These are phyloP conservation scores for Eupithecia pulchellata DNA, from an alignment of 2,888 invertebrate genomes.

Conservation along the genomic window DNA sequence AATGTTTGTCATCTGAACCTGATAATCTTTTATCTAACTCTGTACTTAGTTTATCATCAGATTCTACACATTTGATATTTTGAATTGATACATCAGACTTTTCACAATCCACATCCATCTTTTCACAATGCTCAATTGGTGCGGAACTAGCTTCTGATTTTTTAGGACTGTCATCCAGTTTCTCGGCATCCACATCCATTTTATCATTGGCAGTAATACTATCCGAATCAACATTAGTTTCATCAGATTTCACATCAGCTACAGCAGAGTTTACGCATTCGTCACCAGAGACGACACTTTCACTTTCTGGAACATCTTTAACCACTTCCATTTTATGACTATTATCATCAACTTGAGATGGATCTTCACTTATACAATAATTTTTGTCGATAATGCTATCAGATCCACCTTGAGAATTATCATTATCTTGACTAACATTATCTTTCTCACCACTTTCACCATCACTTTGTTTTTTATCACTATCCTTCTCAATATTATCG, in stretches of 20 bases:
- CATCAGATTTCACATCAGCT: slow-evolving; percentile 4
- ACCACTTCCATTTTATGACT: slow-evolving; percentile 5
- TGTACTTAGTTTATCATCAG: neutral
- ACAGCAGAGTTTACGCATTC: neutral
- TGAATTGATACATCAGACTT: neutral
- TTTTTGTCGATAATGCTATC: slow-evolving; percentile 12
- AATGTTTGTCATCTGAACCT: neutral
- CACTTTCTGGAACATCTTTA: neutral
- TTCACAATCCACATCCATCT: slow-evolving; percentile 1
- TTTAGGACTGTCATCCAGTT: neutral
- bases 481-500: slow-evolving; percentile 29
- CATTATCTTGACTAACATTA: slow-evolving; percentile 1
- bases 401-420: slow-evolving; percentile 14
- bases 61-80: neutral
- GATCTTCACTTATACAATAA: slow-evolving; percentile 8
- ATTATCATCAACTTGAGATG: neutral
- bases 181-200: slow-evolving; percentile 8
- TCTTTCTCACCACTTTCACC: neutral
- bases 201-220: neutral
- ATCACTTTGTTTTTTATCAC: slow-evolving; percentile 2
- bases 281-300: neutral
- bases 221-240: slow-evolving; percentile 5
- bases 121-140: neutral
- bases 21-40: neutral
- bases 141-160: neutral